A percentile compares a stretch with the other conserved stretches of the same genome.
Conservation (phyloP, 2,113 vertebrate genomes). For the Cinclus mexicanus region DNA sequence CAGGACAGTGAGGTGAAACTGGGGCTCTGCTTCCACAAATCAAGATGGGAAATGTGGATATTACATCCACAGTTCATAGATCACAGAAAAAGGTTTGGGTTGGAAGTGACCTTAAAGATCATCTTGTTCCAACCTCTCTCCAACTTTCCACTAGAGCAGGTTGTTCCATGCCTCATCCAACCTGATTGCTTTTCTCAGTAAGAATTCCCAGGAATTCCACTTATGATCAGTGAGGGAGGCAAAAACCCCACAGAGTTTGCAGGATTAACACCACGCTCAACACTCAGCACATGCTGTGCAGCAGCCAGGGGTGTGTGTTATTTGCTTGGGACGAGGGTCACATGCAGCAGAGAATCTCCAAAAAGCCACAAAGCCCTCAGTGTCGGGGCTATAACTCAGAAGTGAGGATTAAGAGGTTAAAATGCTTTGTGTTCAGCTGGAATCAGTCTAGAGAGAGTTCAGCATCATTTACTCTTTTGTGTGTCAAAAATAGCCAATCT, state of each 20-base stretch:
- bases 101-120: neutral
- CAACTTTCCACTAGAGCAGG: neutral
- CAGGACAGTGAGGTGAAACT: neutral
- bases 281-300: neutral
- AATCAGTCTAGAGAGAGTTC: neutral
- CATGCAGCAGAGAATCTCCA: neutral
- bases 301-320: neutral
- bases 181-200: neutral
- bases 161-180: neutral
- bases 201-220: neutral
- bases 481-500: neutral
- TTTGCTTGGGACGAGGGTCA: neutral
- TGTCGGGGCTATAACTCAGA: neutral
- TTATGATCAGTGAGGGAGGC: neutral
- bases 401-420: neutral
- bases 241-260: neutral
- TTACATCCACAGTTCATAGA: neutral
- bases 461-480: conserved; percentile 14
- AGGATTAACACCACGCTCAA: neutral
- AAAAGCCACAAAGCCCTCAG: neutral
- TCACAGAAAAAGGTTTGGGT: neutral
- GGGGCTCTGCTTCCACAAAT: neutral
- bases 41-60: neutral
- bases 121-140: neutral
- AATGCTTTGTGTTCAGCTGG: conserved; percentile 7